Evolutionary conservation across 1,140 invertebrate species (phyloP).

Genomic region (Melitaea cinxia): DNA sequence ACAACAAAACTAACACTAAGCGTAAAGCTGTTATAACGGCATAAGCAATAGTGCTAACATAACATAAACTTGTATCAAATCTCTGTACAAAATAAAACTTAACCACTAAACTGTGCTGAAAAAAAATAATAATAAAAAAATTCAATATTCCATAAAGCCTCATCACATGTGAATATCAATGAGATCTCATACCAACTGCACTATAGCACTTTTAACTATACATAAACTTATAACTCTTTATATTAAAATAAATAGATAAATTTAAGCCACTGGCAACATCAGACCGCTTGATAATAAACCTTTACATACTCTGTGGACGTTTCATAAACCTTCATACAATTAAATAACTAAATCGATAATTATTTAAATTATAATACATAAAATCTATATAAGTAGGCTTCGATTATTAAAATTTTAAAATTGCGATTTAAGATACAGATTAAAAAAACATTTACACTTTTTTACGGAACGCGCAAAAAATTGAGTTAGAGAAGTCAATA

Average conservation of each 20-base stretch:
- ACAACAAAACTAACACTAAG: constrained; percentile 19
- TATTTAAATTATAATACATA: constrained; percentile 28
- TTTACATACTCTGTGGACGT: constrained; percentile 12
- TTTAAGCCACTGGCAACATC: constrained; percentile 1
- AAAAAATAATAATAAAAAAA: constrained; percentile 44
- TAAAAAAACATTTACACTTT: background rate
- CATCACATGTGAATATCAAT: constrained; percentile 65
- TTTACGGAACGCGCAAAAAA: constrained; percentile 8
- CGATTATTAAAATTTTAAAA: constrained; percentile 9
- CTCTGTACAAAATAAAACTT: constrained; percentile 64
- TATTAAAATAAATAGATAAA: constrained; percentile 25
- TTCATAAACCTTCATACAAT: constrained; percentile 7
- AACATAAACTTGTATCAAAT: constrained; percentile 61
- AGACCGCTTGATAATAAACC: background rate
- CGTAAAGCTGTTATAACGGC: constrained; percentile 29
- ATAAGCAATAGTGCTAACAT: constrained; percentile 51
- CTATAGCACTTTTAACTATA: constrained; percentile 34
- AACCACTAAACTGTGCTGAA: constrained; percentile 56
- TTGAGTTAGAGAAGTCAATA: background rate
- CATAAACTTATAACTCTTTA: constrained; percentile 22
- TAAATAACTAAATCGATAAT: constrained; percentile 1
- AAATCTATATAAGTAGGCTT: constrained; percentile 13
- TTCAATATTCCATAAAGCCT: constrained; percentile 61
- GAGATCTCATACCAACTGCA: constrained; percentile 58
- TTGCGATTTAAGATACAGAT: background rate